Evolutionary conservation across 1,140 invertebrate species (phyloP).

Genomic region (Macrobrachium nipponense): DNA sequence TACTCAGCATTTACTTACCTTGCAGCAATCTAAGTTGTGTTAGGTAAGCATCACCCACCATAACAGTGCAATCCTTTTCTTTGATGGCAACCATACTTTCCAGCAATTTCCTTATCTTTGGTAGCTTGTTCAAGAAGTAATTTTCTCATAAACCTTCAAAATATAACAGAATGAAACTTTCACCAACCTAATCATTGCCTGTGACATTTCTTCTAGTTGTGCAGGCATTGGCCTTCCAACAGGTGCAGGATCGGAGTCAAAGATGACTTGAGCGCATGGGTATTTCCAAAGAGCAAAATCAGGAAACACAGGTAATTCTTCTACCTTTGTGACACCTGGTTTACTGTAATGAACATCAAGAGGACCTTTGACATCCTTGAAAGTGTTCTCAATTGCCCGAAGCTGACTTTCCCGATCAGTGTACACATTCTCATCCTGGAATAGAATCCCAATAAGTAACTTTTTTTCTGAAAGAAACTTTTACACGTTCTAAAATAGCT

Average conservation of each 20-base stretch:
- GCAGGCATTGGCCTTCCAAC: conserved; percentile 83
- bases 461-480: too few relatives aligned
- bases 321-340: conserved; percentile 91
- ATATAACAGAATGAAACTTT: neutral
- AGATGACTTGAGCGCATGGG: conserved; percentile 98
- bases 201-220: conserved; percentile 97
- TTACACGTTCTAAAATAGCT: too few relatives aligned
- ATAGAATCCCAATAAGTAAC: neutral
- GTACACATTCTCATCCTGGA: conserved; percentile 89
- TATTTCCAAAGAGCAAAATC: conserved; percentile 98
- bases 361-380: conserved; percentile 88
- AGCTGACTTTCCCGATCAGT: conserved; percentile 98
- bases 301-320: conserved; percentile 89
- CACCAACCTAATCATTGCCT: conserved; percentile 93
- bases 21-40: too few relatives aligned
- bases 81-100: too few relatives aligned
- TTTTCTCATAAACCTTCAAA: neutral
- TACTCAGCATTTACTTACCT: too few relatives aligned
- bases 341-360: conserved; percentile 96
- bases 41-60: too few relatives aligned
- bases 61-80: too few relatives aligned
- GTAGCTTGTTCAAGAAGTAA: neutral
- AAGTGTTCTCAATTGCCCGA: conserved; percentile 97
- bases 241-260: conserved; percentile 95
- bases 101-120: neutral